Conservation (phyloP, 2,888 invertebrate species). For the Liodrosophila aerea region DNA sequence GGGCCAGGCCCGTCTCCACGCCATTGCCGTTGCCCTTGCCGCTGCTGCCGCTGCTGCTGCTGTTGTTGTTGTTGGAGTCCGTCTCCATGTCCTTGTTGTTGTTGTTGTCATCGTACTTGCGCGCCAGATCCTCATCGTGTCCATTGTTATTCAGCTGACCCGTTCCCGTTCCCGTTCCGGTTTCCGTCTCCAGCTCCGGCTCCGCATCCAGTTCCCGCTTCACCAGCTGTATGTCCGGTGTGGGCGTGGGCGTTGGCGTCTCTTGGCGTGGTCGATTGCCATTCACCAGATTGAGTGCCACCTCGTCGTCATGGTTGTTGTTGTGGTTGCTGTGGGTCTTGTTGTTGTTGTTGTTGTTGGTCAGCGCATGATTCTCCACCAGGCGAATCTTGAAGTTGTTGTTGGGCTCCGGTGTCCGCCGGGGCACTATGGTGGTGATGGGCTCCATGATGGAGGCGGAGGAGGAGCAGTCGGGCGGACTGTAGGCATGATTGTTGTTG, state of each 20-base stretch:
- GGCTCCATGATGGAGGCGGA: conserved; percentile 62
- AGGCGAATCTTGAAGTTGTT: conserved; percentile 79
- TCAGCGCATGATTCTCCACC: conserved; percentile 75
- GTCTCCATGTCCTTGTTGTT: conserved; percentile 72
- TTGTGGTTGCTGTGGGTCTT: conserved; percentile 43
- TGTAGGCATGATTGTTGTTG: conserved; percentile 56
- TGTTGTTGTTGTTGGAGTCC: conserved; percentile 74
- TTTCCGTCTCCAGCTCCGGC: conserved; percentile 35
- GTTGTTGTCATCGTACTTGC: conserved; percentile 73
- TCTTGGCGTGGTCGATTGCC: conserved; percentile 53
- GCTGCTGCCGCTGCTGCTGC: conserved; percentile 43
- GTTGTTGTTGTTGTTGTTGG: conserved; percentile 60
- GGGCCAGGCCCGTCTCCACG: conserved; percentile 46
- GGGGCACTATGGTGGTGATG: conserved; percentile 61
- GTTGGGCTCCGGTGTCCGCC: conserved; percentile 60
- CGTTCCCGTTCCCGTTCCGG: conserved; percentile 27
- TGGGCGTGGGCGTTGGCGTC: conserved; percentile 54
- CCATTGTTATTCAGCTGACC: conserved; percentile 51
- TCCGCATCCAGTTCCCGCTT: conserved; percentile 56
- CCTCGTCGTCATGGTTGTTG: conserved; percentile 67
- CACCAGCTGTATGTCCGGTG: conserved; percentile 62
- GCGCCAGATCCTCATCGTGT: conserved; percentile 60
- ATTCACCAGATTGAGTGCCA: conserved; percentile 80
- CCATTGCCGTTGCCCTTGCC: conserved; percentile 27
- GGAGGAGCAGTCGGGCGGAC: conserved; percentile 51